Evolutionary conservation across 1,140 invertebrate genomes (phyloP), one percentile per base, ranked within the genome.

Genomic region (Papilio machaon): DNA sequence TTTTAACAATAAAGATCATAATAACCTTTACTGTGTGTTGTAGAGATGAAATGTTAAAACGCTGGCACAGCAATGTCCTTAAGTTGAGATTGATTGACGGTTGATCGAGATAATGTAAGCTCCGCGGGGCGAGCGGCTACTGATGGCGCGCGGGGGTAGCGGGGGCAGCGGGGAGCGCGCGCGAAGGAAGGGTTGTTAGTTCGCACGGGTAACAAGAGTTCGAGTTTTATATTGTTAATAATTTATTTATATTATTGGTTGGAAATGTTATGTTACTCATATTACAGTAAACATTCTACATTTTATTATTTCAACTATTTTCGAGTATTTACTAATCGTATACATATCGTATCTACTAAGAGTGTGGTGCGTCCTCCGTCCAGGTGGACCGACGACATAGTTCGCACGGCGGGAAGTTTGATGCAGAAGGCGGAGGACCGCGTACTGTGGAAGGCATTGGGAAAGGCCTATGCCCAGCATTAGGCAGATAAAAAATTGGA

Each of bases 51-150:
- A 15, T 67, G 30, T 81, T 49, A 46, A 73, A 54, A 80, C 80
- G 74, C 23, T 19, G 5, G n/a, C 73, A 85, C 80, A 84, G 83
- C 82, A 82, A 84, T 87, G 87, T 90, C 87, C 85, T 84, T 84
- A 84, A 85, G 38, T 86, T 77, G 84, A 86, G 88, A 89, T 89
- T 92, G 91, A 92, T 91, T 91, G 91, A 91, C 91, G 86, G 84
- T 82, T 84, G 85, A 91, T 91, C 89, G 85, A 86, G 87, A 92
- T 92, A 91, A 88, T 87, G 83, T 84, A 83, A 82, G 85, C 88
- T 87, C 88, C 87, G 88, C 85, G 86, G 85, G 74, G 73, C 83
- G 85, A 86, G 87, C 86, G 85, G 86, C 91, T 92, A 91, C 91
- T 87, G 89, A 73, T 43, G 80, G 74, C 23, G 60, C 60, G 23